Base-by-base conservation (phyloP, 1,140 invertebrate species). In the Ceratina australensis region DNA sequence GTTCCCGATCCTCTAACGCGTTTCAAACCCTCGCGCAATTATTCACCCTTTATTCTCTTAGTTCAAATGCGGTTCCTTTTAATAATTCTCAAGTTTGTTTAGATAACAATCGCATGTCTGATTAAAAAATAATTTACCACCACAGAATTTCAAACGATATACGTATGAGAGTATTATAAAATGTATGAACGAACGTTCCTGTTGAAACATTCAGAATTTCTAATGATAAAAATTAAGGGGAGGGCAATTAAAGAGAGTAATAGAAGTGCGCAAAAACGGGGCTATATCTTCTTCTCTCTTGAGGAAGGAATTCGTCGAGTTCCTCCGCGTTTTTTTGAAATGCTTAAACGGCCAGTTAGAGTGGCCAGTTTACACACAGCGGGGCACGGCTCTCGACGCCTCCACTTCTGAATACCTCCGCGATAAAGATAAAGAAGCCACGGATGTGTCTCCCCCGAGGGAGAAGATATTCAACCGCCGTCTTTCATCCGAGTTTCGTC, bases 401-500 rank as follows among this genome's bases (percentile, higher is more conserved):
- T 28, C n/a, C 42, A 26, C 66, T 33, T 28, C 66, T 56, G 26
- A 68, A 68, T 52, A 15, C 49, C 66, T 13, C 8, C 42, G n/a
- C 16, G 57, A 64, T 22, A 20, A 42, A 73, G 59, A 65, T 65
- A 61, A 73, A 74, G 10, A 52, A 20, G 16, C 24, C 33, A 26
- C 13, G 47, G 20, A 65, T n/a, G 26, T 24, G 33, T 42, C 20
- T 65, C n/a, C 20, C 60, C 20, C 18, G 3, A 13, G 15, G 22
- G 20, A 26, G 33, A 20, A 42, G 33, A 42, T 42, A 66, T 60
- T 67, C 20, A 49, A 22, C 63, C 20, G 15, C 7, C 42, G 10
- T 13, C 18, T 76, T 71, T 64, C 63, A 15, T 24, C 52, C 28
- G 18, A 54, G 72, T 65, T 80, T 73, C 4, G 28, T 5, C 13